Percentiles rank a stretch among this genome's conserved stretches.
Conservation (phyloP, 1,140 invertebrate genomes). For the Leguminivora glycinivorella region DNA sequence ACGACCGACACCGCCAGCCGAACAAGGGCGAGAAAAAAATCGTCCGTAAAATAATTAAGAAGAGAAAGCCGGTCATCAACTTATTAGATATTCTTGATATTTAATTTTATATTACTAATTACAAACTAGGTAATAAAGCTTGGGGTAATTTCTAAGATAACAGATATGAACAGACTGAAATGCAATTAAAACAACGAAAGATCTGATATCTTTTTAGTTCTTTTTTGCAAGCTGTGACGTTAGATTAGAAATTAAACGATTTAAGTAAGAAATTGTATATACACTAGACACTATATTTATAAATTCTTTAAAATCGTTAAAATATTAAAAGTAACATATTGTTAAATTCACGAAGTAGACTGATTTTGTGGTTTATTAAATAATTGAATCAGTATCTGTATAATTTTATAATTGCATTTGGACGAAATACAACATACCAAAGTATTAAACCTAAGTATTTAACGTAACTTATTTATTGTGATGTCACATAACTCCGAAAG, state of each 20-base stretch:
- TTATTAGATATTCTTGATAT: slow-evolving; percentile 74
- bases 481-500: neutral
- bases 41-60: slow-evolving; percentile 67
- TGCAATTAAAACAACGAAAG: slow-evolving; percentile 29
- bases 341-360: neutral
- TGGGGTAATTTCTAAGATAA: slow-evolving; percentile 33
- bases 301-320: neutral
- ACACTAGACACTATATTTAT: neutral
- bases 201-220: neutral
- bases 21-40: slow-evolving; percentile 54
- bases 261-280: neutral
- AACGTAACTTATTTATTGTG: neutral
- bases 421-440: neutral
- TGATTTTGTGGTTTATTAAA: neutral
- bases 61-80: slow-evolving; percentile 63
- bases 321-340: neutral
- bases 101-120: slow-evolving; percentile 49
- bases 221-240: neutral
- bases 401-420: slow-evolving; percentile 11
- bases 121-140: slow-evolving; percentile 58
- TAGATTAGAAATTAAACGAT: neutral
- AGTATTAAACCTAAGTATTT: neutral
- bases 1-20: slow-evolving; percentile 52
- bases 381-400: neutral
- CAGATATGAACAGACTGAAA: slow-evolving; percentile 31